Conservation (phyloP, 2,888 invertebrate species). For the Ichneumoninae sp. region DNA sequence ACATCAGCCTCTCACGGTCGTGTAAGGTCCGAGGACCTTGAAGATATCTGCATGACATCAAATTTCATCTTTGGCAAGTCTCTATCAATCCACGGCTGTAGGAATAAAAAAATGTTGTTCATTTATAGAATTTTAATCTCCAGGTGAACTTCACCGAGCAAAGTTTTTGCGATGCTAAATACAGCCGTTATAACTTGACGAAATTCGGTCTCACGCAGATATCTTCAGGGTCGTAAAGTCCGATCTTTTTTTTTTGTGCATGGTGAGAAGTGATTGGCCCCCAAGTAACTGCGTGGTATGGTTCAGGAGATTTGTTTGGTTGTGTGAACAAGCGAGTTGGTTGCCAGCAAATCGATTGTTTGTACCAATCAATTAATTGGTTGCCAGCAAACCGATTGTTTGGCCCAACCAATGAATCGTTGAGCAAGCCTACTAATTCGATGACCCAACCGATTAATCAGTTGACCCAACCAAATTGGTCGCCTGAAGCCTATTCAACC, state of each 20-base stretch:
- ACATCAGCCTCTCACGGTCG: background rate
- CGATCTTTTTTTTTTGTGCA: background rate
- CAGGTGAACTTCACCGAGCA: too few species aligned
- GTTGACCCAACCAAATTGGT: background rate
- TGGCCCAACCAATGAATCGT: background rate
- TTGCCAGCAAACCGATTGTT: background rate
- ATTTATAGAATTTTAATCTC: too few species aligned
- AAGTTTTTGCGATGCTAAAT: too few species aligned
- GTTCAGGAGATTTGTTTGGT: background rate
- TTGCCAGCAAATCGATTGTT: background rate
- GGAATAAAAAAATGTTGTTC: too few species aligned
- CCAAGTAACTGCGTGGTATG: background rate
- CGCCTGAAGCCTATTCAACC: background rate
- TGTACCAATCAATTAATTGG: background rate
- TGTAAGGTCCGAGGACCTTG: too few species aligned
- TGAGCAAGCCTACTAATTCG: background rate
- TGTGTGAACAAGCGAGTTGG: background rate
- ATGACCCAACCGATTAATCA: background rate
- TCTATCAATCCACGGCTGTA: too few species aligned
- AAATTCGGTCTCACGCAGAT: too few species aligned
- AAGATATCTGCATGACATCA: too few species aligned
- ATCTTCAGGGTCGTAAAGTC: background rate
- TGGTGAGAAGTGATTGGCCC: background rate
- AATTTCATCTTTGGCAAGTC: too few species aligned
- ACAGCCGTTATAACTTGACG: too few species aligned